Percentiles rank a stretch among this genome's conserved stretches.
Evolutionary conservation across 2,113 vertebrate species (phyloP).

Genomic region (Callithrix jacchus): DNA sequence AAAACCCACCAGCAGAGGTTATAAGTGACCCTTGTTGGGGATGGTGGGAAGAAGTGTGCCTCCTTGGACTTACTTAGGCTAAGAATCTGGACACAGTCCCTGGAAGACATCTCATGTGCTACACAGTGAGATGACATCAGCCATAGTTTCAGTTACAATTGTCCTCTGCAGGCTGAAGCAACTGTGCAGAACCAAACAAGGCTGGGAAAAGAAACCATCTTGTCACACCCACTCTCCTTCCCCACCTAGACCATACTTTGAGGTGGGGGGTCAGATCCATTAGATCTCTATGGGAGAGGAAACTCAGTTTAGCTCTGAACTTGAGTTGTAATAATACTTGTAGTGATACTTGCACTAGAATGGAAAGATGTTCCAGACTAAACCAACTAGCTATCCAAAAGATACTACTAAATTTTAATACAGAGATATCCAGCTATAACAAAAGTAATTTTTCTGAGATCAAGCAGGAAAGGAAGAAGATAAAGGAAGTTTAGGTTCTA

Average conservation of each 20-base stretch:
- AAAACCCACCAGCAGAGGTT: not conserved
- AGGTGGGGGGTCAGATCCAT: rapidly evolving
- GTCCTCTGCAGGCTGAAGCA: not conserved
- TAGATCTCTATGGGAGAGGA: not conserved
- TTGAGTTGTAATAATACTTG: not conserved
- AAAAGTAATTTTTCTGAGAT: conserved; percentile 7
- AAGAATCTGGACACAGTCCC: not conserved
- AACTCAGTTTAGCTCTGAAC: not conserved
- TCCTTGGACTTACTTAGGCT: not conserved
- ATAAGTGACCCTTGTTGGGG: not conserved
- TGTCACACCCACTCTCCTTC: rapidly evolving
- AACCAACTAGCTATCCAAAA: not conserved
- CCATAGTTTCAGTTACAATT: not conserved
- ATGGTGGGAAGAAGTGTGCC: not conserved
- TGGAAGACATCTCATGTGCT: not conserved
- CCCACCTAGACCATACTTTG: not conserved
- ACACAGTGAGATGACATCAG: not conserved
- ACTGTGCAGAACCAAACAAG: not conserved
- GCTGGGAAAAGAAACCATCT: not conserved
- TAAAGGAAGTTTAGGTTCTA: not conserved
- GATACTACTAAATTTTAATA: conserved; percentile 5
- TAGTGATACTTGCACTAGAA: not conserved
- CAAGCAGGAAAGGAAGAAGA: not conserved
- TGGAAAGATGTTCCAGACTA: not conserved
- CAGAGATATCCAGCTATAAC: not conserved